Conservation (phyloP, 2,888 invertebrate genomes). For the Agriopis leucophaearia region DNA sequence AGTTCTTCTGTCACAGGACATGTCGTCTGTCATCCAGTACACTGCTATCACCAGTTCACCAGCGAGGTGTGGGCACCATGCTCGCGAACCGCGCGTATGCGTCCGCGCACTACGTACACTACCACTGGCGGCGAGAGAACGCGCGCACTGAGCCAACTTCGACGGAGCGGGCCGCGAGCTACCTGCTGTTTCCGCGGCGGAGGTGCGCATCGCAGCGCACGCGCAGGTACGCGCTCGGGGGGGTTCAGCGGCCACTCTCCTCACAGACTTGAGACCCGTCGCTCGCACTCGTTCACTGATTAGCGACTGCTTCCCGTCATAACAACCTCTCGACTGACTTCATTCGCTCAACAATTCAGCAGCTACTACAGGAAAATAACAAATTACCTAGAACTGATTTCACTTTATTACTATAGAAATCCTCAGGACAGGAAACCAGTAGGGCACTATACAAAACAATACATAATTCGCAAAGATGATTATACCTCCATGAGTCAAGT, state of each 20-base stretch:
- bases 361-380: slow-evolving; percentile 19
- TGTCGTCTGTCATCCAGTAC: slow-evolving; percentile 74
- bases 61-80: slow-evolving; percentile 75
- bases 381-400: slow-evolving; percentile 6
- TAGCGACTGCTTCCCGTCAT: slow-evolving; percentile 55
- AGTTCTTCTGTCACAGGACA: slow-evolving; percentile 85
- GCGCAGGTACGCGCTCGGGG: slow-evolving; percentile 72
- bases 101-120: slow-evolving; percentile 81
- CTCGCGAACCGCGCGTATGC: slow-evolving; percentile 72
- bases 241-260: slow-evolving; percentile 59
- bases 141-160: slow-evolving; percentile 82
- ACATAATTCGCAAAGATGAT: neutral
- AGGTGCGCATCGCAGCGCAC: slow-evolving; percentile 83
- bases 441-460: neutral
- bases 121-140: slow-evolving; percentile 84
- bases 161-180: slow-evolving; percentile 66
- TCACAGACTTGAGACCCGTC: slow-evolving; percentile 52
- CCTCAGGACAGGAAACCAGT: slow-evolving; percentile 4
- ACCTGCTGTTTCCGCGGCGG: slow-evolving; percentile 80
- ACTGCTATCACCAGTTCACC: slow-evolving; percentile 79
- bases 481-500: neutral
- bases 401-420: neutral
- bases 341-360: neutral
- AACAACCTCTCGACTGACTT: slow-evolving; percentile 49
- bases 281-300: slow-evolving; percentile 41